phyloP scores from a whole-genome alignment of 1,140 invertebrate species.

The Drosophila suzukii region DNA sequence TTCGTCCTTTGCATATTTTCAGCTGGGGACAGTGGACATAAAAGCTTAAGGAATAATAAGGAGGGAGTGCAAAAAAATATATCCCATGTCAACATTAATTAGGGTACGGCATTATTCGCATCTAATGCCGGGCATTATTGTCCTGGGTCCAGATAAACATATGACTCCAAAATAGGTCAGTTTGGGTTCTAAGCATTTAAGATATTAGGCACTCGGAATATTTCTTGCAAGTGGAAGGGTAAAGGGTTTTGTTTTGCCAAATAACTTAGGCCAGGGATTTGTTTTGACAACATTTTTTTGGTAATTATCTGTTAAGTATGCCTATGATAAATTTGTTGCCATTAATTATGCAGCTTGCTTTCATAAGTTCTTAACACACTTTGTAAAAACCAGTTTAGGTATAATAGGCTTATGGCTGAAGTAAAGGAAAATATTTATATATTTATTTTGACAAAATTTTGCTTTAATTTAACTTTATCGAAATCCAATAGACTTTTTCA shows the following conservation, averaged over 20 bases:
- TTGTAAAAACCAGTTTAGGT: neutral
- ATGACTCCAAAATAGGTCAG: slow-evolving; percentile 21
- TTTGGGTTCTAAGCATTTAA: slow-evolving; percentile 13
- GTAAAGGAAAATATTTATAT: neutral
- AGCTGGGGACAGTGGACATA: slow-evolving; percentile 22
- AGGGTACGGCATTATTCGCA: slow-evolving; percentile 68
- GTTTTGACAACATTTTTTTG: neutral
- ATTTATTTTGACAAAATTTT: neutral
- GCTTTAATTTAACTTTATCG: neutral
- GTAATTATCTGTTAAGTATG: neutral
- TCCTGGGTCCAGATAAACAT: slow-evolving; percentile 41
- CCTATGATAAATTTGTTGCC: neutral
- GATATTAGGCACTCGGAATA: slow-evolving; percentile 17
- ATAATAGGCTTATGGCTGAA: neutral
- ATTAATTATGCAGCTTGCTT: neutral
- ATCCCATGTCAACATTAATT: slow-evolving; percentile 80
- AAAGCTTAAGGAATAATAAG: slow-evolving; percentile 18
- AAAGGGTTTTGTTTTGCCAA: neutral
- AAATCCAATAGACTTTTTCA: neutral
- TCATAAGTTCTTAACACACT: too few species aligned
- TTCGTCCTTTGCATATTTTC: slow-evolving; percentile 52
- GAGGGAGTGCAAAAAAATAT: slow-evolving; percentile 18
- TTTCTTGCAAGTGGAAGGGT: neutral
- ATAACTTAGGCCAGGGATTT: neutral
- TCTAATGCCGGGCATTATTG: slow-evolving; percentile 43